phyloP scores from a whole-genome alignment of 2,113 vertebrate genomes.

The Melanerpes aurifrons region DNA sequence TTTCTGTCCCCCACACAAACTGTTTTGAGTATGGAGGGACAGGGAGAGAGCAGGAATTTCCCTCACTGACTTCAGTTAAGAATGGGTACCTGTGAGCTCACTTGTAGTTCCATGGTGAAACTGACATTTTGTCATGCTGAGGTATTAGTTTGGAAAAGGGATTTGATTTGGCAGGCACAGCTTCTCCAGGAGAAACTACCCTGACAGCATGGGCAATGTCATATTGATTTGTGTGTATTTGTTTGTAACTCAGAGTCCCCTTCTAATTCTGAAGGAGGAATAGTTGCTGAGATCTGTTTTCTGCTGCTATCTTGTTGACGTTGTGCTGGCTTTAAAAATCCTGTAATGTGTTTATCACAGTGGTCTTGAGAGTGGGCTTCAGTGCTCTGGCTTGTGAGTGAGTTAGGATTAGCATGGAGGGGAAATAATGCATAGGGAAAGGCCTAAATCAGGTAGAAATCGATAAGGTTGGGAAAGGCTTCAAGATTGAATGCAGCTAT shows the following conservation, averaged over 20 bases:
- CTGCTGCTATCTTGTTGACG: not conserved
- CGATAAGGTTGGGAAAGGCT: no score
- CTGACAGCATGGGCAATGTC: not conserved
- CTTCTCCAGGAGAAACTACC: not conserved
- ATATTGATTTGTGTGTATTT: not conserved
- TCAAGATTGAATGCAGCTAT: no score
- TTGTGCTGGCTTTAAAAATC: not conserved
- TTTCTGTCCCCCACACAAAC: not conserved
- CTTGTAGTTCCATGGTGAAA: constrained; percentile 19
- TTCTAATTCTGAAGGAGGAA: not conserved
- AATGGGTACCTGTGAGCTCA: constrained; percentile 27
- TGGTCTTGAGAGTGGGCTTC: not conserved
- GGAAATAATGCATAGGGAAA: not conserved
- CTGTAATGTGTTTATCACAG: not conserved
- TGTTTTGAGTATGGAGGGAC: not conserved
- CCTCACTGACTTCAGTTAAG: not conserved
- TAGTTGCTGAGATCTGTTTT: not conserved
- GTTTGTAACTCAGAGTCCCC: not conserved
- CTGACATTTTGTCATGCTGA: not conserved
- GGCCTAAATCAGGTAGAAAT: not conserved
- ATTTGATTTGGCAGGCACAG: not conserved
- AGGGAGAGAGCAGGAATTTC: constrained; percentile 4
- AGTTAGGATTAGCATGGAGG: not conserved
- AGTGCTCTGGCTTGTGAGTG: not conserved
- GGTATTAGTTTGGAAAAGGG: not conserved